Evolutionary conservation across 1,140 invertebrate species (phyloP), one percentile per base, ranked within the genome.

Genomic region (Diploscapter pachys): DNA sequence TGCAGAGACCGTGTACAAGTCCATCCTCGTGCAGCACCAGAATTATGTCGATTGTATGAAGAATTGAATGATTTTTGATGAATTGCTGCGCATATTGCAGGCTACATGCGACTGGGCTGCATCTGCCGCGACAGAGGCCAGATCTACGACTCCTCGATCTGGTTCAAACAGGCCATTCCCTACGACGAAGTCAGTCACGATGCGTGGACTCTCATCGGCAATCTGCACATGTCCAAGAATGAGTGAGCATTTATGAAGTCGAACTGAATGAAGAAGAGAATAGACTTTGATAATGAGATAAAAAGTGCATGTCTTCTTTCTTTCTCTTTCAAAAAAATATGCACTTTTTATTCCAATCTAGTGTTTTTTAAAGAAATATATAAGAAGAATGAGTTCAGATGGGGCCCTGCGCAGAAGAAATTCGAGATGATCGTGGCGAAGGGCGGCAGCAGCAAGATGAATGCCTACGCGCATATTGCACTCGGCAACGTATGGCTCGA

Each of bases 401-500:
- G 93, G 91, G 93, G 93, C 2, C 93, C 95, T 0, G 96, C 94
- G 0, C 96, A 99, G 87, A 99, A 99, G 89, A 99, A 99, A 87
- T 99, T 98, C 86, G 97, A 99, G 85, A 90, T 94, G 75, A 96
- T 99, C 80, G 87, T 99, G 2, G 31, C 31, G 31, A 31, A 31
- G 31, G 31, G 31, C 31, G 31, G 31, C 31, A 31, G 31, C 31
- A 31, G 31, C 31, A 95, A 95, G 49, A 85, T 88, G 62, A 96
- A 99, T 87, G 92, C 95, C 0, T 99, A 99, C 87, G 96, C 96
- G 0, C 86, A 96, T 6, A 95, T 99, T 79, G 96, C 96, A 3
- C 86, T 99, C 11, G 97, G 96, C 68, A 99, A 99, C 87, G 94
- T 99, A 56, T 99, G 96, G 94, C 87, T 99, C 0, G 94, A 98